Percentiles rank a stretch among this genome's conserved stretches.
Evolutionary conservation across 2,113 vertebrate genomes (phyloP).

Genomic region (Limanda limanda): DNA sequence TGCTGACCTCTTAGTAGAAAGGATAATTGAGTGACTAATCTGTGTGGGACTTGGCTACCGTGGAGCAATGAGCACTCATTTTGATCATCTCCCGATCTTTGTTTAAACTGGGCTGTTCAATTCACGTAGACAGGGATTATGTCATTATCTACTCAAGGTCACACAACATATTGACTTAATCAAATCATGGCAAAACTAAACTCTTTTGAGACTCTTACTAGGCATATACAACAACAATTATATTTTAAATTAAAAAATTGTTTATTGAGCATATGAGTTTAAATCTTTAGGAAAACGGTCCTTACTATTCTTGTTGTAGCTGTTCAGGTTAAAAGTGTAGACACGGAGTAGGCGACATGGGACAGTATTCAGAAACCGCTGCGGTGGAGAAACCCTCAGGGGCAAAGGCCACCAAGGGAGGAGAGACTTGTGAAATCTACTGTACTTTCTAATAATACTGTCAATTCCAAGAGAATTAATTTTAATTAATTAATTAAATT

Average conservation of each 20-base stretch:
- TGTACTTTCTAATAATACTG: conserved; percentile 6
- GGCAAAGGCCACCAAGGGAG: conserved; percentile 28
- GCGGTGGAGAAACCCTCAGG: neutral
- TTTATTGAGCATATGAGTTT: neutral
- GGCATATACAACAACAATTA: neutral
- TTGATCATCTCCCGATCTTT: conserved; percentile 5
- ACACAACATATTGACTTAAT: conserved; percentile 1
- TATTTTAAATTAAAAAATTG: neutral
- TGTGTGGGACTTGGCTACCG: neutral
- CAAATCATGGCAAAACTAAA: neutral
- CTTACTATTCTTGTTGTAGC: conserved; percentile 3
- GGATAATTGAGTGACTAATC: conserved; percentile 3
- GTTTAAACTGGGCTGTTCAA: conserved; percentile 2
- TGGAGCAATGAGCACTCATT: conserved; percentile 7
- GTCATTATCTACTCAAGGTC: conserved; percentile 17
- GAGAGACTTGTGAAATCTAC: conserved; percentile 2
- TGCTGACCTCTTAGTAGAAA: conserved; percentile 25
- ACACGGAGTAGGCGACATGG: neutral
- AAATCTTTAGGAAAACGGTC: neutral
- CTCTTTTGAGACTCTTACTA: neutral
- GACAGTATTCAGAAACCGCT: conserved; percentile 32
- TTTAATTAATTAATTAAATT: too few species aligned
- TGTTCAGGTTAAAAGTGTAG: neutral
- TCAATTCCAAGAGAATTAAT: neutral
- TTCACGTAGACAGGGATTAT: neutral